Conservation (phyloP, 2,888 invertebrate species). For the Flexamia atlantica region DNA sequence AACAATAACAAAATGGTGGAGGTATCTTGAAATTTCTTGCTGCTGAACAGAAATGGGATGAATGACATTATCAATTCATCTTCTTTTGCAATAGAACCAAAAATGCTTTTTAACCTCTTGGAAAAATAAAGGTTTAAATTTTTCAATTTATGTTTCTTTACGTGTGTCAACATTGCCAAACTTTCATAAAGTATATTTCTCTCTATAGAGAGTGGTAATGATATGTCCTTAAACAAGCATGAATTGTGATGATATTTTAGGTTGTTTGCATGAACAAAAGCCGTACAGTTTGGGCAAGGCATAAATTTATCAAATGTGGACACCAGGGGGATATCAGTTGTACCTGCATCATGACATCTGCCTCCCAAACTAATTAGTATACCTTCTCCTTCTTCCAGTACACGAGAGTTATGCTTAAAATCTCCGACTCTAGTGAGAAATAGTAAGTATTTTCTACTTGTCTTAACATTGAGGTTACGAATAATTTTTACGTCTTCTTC, state of each 20-base stretch:
- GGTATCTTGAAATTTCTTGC: background rate
- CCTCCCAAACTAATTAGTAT: background rate
- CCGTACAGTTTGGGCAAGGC: background rate
- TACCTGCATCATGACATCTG: background rate
- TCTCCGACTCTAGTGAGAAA: constrained; percentile 8
- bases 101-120: background rate
- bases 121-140: background rate
- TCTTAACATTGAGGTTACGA: background rate
- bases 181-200: background rate
- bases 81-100: background rate
- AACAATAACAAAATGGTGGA: background rate
- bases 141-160: background rate
- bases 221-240: background rate
- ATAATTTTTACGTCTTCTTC: background rate
- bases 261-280: background rate
- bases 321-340: too few species aligned
- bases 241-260: background rate
- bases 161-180: background rate
- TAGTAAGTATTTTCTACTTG: background rate
- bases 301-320: background rate
- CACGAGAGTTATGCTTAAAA: background rate
- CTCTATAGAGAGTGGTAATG: background rate
- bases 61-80: background rate
- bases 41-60: background rate
- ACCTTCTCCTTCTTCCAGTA: background rate